phyloP scores from a whole-genome alignment of 1,140 invertebrate genomes.

The Amyelois transitella region DNA sequence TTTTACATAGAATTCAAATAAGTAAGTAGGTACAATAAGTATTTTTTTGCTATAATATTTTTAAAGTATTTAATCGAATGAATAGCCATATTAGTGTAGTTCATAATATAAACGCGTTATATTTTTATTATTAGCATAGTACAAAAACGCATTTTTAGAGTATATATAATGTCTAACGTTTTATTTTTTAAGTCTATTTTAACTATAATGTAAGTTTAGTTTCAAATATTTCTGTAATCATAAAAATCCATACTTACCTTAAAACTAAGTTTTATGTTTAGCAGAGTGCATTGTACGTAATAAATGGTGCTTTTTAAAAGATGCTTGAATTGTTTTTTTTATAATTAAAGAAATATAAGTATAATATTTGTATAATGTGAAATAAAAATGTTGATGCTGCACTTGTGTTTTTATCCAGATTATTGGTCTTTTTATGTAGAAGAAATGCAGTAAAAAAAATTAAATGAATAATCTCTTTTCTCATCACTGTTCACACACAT shows the following conservation, averaged over 20 bases:
- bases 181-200: too few species aligned
- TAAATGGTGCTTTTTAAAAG: background rate
- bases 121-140: background rate
- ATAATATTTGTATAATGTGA: too few species aligned
- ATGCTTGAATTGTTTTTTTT: background rate
- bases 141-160: background rate
- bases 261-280: background rate
- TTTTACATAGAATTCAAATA: background rate
- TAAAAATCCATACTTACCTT: background rate
- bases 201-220: background rate
- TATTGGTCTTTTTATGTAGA: too few species aligned
- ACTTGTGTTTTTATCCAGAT: too few species aligned
- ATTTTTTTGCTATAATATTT: background rate
- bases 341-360: too few species aligned
- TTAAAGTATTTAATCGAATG: background rate
- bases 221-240: background rate
- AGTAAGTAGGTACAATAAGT: background rate
- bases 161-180: background rate
- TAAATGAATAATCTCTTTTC: too few species aligned
- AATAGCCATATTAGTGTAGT: constrained; percentile 2
- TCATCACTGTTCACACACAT: too few species aligned
- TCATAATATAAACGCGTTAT: background rate
- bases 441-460: too few species aligned
- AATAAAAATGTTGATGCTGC: too few species aligned
- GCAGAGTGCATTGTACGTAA: background rate